Evolutionary conservation across 2,113 vertebrate genomes (phyloP).

Genomic region (Apodemus sylvaticus): DNA sequence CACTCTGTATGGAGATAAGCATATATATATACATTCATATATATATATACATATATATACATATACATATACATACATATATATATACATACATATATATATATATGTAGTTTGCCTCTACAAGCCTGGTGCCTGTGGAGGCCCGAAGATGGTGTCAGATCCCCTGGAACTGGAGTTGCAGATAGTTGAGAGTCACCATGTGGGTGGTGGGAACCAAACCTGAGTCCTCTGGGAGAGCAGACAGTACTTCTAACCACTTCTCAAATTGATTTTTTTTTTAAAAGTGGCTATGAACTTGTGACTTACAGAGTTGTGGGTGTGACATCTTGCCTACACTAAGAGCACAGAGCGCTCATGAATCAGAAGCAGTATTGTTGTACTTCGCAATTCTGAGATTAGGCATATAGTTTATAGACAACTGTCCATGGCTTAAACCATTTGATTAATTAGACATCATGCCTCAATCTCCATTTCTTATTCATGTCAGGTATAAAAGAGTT

Average conservation of each 20-base stretch:
- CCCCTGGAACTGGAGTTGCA: not conserved
- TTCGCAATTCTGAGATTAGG: not conserved
- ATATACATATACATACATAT: too few species aligned
- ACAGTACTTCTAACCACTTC: not conserved
- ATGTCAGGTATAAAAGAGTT: conserved; percentile 7
- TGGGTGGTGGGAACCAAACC: not conserved
- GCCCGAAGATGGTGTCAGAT: not conserved
- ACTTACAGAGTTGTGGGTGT: not conserved
- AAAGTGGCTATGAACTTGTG: not conserved
- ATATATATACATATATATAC: too few species aligned
- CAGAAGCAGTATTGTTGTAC: not conserved
- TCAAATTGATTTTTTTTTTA: not conserved
- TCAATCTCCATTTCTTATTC: not conserved
- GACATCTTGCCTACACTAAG: not conserved
- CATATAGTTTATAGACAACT: not conserved
- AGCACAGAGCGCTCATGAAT: not conserved
- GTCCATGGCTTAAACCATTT: not conserved
- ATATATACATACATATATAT: too few species aligned
- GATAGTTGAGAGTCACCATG: not conserved
- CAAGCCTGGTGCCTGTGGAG: not conserved
- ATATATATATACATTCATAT: too few species aligned
- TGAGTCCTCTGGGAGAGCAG: not conserved
- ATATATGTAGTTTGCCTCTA: not conserved
- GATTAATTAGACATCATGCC: not conserved
- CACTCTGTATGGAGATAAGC: not conserved